Conservation (phyloP, 2,797 vertebrate genomes). For the Caiman crocodilus region DNA sequence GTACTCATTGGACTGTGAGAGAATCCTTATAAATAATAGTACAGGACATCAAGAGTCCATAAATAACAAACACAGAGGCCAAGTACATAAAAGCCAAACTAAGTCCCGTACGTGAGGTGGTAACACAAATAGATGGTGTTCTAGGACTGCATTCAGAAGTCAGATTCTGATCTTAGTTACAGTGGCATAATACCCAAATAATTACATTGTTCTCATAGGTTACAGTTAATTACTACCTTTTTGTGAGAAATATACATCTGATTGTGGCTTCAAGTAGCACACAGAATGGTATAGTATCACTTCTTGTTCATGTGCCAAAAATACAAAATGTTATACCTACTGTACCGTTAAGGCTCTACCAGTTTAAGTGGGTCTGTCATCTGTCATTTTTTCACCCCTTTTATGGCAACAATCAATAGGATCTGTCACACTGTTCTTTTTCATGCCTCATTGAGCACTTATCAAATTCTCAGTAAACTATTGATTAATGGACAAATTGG, state of each 20-base stretch:
- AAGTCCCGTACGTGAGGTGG: rapidly evolving
- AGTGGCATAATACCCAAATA: background rate
- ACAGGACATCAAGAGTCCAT: conserved; percentile 5
- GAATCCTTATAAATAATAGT: conserved; percentile 16
- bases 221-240: rapidly evolving
- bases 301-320: conserved; percentile 48
- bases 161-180: background rate
- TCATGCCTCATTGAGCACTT: conserved; percentile 48
- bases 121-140: background rate
- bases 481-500: conserved; percentile 45
- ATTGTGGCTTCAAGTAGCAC: background rate
- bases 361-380: conserved; percentile 15
- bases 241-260: background rate
- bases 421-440: conserved; percentile 54
- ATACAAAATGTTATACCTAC: conserved; percentile 26
- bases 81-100: conserved; percentile 15
- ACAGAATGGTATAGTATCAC: background rate
- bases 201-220: rapidly evolving
- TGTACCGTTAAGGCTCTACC: conserved; percentile 7
- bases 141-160: background rate
- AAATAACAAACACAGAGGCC: background rate
- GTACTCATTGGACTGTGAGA: background rate
- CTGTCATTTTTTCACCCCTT: conserved; percentile 52
- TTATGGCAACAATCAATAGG: conserved; percentile 54
- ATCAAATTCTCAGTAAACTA: conserved; percentile 49